phyloP scores from a whole-genome alignment of 2,888 invertebrate species.

The Tridacna crocea region DNA sequence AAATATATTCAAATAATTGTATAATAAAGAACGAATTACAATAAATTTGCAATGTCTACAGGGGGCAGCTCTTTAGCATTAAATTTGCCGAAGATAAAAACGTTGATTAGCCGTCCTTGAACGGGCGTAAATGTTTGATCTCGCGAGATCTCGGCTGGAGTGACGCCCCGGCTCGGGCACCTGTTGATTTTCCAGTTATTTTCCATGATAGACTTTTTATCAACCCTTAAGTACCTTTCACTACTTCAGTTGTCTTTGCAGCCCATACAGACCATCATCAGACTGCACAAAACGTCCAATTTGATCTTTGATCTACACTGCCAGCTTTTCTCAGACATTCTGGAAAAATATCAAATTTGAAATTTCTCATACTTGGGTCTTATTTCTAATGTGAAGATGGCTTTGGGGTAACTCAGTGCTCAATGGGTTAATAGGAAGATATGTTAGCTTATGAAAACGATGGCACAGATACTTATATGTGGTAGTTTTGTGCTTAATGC shows the following conservation, averaged over 20 bases:
- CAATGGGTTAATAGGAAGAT: no score
- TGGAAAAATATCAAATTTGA: no score
- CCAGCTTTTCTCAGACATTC: no score
- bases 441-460: neutral
- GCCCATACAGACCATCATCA: no score
- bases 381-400: no score
- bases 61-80: conserved; percentile 40
- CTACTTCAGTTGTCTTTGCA: neutral
- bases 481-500: conserved; percentile 5
- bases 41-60: conserved; percentile 50
- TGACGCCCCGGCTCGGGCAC: conserved; percentile 52
- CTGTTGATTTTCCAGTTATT: conserved; percentile 40
- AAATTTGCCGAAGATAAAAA: conserved; percentile 55
- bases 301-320: no score
- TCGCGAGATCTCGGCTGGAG: conserved; percentile 59
- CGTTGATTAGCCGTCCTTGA: conserved; percentile 44
- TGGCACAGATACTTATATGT: neutral
- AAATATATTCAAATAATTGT: conserved; percentile 41
- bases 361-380: no score
- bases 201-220: neutral
- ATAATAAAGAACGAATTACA: conserved; percentile 61
- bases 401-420: no score
- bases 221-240: neutral
- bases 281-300: no score
- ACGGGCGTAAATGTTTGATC: conserved; percentile 48